phyloP scores from a whole-genome alignment of 2,888 invertebrate species.

The Timema podura region DNA sequence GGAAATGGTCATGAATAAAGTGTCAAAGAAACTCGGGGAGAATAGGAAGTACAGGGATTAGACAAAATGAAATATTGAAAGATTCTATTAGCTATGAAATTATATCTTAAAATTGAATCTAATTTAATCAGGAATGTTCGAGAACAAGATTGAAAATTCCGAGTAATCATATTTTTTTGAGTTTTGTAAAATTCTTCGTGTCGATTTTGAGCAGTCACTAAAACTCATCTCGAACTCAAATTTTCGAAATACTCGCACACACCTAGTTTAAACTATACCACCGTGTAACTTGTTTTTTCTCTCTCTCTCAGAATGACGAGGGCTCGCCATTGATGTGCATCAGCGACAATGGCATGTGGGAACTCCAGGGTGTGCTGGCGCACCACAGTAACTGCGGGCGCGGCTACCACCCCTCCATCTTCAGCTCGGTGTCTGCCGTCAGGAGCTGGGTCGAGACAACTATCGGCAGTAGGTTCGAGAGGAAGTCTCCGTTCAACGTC shows the following conservation, averaged over 20 bases:
- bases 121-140: too few species aligned
- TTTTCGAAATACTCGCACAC: background rate
- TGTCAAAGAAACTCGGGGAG: too few species aligned
- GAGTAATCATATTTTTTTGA: too few species aligned
- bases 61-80: too few species aligned
- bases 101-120: too few species aligned
- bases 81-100: too few species aligned
- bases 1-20: too few species aligned
- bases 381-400: slow-evolving; percentile 58
- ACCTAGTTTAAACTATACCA: background rate
- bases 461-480: slow-evolving; percentile 39
- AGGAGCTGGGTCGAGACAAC: slow-evolving; percentile 47
- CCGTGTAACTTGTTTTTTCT: background rate
- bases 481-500: slow-evolving; percentile 27
- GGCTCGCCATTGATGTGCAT: slow-evolving; percentile 63
- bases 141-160: too few species aligned
- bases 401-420: slow-evolving; percentile 55
- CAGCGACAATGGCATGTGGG: slow-evolving; percentile 52
- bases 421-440: slow-evolving; percentile 45
- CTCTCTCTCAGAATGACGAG: slow-evolving; percentile 53
- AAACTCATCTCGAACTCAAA: background rate
- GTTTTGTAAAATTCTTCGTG: too few species aligned
- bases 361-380: slow-evolving; percentile 57
- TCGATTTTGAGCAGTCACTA: background rate
- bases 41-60: too few species aligned